phyloP scores from a whole-genome alignment of 2,888 invertebrate genomes.

The Deilephila porcellus region DNA sequence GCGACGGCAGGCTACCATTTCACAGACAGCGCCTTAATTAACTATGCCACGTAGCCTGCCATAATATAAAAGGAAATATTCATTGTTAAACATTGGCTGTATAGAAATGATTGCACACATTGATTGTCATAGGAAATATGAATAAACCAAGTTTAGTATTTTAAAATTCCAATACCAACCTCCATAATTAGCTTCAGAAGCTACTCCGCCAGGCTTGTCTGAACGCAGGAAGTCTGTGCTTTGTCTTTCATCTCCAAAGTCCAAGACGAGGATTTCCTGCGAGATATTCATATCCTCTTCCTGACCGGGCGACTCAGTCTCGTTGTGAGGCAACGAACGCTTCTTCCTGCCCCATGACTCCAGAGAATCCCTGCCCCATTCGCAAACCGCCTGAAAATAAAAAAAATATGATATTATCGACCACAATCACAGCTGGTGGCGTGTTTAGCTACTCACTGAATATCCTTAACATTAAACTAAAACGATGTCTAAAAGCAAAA shows the following conservation, averaged over 20 bases:
- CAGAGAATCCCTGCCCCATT: conserved; percentile 95
- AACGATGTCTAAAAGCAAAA: too few species aligned
- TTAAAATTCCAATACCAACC: conserved; percentile 73
- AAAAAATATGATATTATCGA: neutral
- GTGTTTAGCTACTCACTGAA: neutral
- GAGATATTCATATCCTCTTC: conserved; percentile 96
- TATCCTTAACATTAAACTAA: too few species aligned
- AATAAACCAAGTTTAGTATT: neutral
- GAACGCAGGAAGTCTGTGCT: conserved; percentile 90
- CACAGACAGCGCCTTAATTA: too few species aligned
- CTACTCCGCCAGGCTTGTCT: conserved; percentile 88
- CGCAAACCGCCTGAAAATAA: conserved; percentile 90
- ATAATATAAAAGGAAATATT: too few species aligned
- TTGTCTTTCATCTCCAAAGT: conserved; percentile 95
- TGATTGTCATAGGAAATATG: neutral
- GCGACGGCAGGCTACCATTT: too few species aligned
- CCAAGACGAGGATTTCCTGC: conserved; percentile 96
- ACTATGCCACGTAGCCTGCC: too few species aligned
- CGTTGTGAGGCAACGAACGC: conserved; percentile 87
- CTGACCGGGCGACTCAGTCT: conserved; percentile 86
- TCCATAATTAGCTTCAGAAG: conserved; percentile 88
- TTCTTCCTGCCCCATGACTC: conserved; percentile 96
- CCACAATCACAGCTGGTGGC: neutral
- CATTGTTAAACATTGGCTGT: too few species aligned
- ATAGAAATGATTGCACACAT: too few species aligned